phyloP scores from a whole-genome alignment of 2,797 vertebrate species.

The Gallinago nigripennis region DNA sequence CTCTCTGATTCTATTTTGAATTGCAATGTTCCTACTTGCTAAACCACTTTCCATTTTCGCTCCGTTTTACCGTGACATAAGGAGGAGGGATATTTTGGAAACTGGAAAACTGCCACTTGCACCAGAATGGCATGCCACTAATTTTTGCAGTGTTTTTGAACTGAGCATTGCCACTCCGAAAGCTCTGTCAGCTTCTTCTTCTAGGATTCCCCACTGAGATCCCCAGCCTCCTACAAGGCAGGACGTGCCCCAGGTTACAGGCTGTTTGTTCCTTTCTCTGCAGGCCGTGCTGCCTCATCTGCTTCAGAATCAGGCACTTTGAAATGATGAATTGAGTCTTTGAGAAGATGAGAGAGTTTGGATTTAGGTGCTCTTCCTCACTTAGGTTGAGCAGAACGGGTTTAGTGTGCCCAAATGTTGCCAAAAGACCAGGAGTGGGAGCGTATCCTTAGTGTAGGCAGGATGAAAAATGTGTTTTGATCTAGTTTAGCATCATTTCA shows the following conservation, averaged over 20 bases:
- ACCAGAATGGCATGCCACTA: not conserved
- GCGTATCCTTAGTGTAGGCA: not conserved
- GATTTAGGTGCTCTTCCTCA: not conserved
- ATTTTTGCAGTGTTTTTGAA: conserved; percentile 5
- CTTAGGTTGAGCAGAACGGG: not conserved
- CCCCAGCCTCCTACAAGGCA: not conserved
- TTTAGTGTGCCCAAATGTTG: not conserved
- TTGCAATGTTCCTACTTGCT: conserved; percentile 62
- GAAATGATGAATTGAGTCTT: not conserved
- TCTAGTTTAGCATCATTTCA: not conserved
- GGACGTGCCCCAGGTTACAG: not conserved
- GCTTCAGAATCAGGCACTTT: not conserved
- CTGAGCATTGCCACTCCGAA: not conserved
- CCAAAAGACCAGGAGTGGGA: not conserved
- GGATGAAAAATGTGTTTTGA: not conserved
- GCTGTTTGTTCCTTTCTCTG: not conserved
- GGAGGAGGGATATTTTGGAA: conserved; percentile 72
- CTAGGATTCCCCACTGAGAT: not conserved
- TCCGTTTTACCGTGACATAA: conserved; percentile 52
- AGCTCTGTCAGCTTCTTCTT: not conserved
- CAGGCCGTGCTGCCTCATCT: not conserved
- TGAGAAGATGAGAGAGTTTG: not conserved
- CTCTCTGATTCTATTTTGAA: conserved; percentile 69
- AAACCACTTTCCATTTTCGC: conserved; percentile 58
- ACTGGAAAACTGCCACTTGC: conserved; percentile 53